phyloP scores from a whole-genome alignment of 2,797 vertebrate species.

The Scolopax rusticola region DNA sequence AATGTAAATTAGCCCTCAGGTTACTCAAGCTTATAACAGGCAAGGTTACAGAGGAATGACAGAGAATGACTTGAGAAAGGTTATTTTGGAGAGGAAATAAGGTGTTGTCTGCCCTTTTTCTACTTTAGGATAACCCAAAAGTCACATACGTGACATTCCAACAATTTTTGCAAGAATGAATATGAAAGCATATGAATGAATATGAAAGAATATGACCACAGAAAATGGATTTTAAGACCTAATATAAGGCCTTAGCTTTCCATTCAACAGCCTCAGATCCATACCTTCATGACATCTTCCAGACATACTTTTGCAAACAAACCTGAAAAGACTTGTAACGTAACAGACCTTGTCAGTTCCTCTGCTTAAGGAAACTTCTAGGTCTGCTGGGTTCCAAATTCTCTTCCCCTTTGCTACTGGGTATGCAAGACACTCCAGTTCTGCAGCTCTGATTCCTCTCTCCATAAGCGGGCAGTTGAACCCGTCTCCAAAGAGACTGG shows the following conservation, averaged over 20 bases:
- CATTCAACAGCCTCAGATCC: background rate
- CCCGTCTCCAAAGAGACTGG: background rate
- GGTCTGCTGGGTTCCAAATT: background rate
- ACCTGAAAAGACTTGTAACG: background rate
- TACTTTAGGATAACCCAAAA: background rate
- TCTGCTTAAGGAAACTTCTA: background rate
- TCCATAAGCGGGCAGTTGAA: accelerated
- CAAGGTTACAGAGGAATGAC: background rate
- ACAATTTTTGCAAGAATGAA: background rate
- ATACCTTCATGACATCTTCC: background rate
- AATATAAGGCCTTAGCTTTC: background rate
- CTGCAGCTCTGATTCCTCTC: background rate
- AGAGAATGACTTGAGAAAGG: background rate
- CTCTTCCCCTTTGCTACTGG: background rate
- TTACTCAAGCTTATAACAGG: background rate
- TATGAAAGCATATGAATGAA: too few species aligned
- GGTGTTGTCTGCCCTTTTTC: background rate
- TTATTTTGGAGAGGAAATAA: background rate
- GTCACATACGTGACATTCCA: background rate
- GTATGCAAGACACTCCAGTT: background rate
- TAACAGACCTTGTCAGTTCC: background rate
- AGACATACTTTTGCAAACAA: background rate
- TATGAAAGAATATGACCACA: background rate
- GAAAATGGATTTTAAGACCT: background rate
- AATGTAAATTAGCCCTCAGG: background rate